Evolutionary conservation across 2,113 vertebrate species (phyloP), one percentile per base, ranked within the genome.

Genomic region (Clarias magur): DNA sequence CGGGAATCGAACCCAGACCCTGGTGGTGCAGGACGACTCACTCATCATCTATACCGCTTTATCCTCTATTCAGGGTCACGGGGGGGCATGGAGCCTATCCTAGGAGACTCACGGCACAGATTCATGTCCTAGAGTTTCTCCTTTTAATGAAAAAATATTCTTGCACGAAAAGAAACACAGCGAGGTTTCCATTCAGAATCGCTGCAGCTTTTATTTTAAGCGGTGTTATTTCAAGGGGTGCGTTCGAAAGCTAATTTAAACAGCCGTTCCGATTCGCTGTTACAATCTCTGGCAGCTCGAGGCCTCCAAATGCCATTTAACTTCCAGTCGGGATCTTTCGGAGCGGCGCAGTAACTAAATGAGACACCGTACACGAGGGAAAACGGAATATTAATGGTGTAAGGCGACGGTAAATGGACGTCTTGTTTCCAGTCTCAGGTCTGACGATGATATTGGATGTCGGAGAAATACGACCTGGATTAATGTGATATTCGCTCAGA

Each of bases 211-310:
- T 75, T 48, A 48, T 65, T 34, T 3, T 19, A 23, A 68, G 68
- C 27, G 9, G 75, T 78, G 86, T 88, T 88, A 80, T 88, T 88
- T 70, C 16, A 88, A 63, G 78, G 72, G 81, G 80, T 42, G 80
- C 72, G 70, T 68, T 83, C 72, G 79, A 38, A 89, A 70, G 53
- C 62, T 83, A 60, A 84, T 85, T 88, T 86, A 42, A 76, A 68
- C 70, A 57, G 54, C 23, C 42, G 70, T 72, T 80, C 82, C 59
- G 62, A 89, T 67, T 27, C 63, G n/a, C 38, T 48, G 72, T 83
- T 86, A 56, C 63, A 27, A 42, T 86, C 63, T 76, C 81, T 89
- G 84, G 80, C 79, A 86, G 48, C 82, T 68, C 53, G 27, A 83
- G 75, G 62, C 67, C 80, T 86, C 80, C 72, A 25, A 86, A 75